phyloP scores from a whole-genome alignment of 2,113 vertebrate genomes.

The Hucho hucho region DNA sequence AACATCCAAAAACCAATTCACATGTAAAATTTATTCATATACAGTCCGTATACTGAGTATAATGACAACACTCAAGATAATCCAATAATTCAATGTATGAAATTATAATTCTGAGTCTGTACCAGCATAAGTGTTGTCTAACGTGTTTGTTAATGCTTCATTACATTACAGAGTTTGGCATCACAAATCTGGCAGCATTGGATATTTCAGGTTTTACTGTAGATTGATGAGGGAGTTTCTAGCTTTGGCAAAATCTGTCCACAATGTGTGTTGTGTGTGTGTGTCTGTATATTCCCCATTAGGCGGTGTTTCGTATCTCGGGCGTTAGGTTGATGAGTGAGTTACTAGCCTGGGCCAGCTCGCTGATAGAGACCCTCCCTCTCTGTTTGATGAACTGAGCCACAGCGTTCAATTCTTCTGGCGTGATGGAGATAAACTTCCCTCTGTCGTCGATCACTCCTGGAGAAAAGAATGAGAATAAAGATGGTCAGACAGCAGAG shows the following conservation, averaged over 20 bases:
- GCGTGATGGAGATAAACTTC: slow-evolving; percentile 97
- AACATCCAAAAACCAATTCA: background rate
- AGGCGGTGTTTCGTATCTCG: slow-evolving; percentile 54
- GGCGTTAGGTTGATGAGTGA: slow-evolving; percentile 87
- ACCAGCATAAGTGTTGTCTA: background rate
- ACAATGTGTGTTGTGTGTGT: background rate
- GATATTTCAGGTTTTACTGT: background rate
- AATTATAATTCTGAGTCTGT: background rate
- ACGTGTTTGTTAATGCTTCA: background rate
- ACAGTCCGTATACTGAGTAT: background rate
- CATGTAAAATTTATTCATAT: background rate
- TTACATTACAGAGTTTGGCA: background rate
- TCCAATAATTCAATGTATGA: background rate
- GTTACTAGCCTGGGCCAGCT: slow-evolving; percentile 91
- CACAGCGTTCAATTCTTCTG: slow-evolving; percentile 85
- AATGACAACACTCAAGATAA: background rate
- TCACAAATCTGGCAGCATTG: background rate
- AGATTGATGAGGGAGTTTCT: background rate
- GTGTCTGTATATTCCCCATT: slow-evolving; percentile 25
- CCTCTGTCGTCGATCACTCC: slow-evolving; percentile 97
- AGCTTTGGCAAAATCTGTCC: background rate
- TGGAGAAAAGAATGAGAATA: slow-evolving; percentile 43
- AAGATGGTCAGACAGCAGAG: background rate
- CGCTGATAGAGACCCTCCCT: slow-evolving; percentile 88
- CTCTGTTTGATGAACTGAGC: slow-evolving; percentile 86